Percentiles rank a stretch among this genome's conserved stretches.
Conservation (phyloP, 53 echinoderm and acorn worm species). For the Stichopus horrens region DNA sequence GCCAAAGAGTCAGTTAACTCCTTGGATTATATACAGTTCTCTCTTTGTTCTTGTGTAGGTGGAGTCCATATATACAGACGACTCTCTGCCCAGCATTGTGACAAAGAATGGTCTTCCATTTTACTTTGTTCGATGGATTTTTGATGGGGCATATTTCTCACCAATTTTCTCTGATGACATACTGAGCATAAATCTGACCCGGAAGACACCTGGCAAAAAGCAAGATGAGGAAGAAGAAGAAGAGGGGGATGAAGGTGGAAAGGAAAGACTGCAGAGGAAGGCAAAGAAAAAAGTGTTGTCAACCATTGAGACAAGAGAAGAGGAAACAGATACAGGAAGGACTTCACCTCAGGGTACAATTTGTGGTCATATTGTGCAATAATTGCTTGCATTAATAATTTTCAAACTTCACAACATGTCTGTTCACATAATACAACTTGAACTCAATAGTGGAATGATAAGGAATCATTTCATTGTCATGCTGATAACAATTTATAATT, state of each 20-base stretch:
- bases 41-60: constrained; percentile 38
- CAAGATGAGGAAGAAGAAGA: constrained; percentile 40
- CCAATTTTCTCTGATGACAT: constrained; percentile 40
- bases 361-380: too few relatives aligned
- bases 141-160: constrained; percentile 48
- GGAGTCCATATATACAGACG: constrained; percentile 40
- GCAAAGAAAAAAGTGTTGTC: not conserved
- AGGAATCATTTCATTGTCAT: too few relatives aligned
- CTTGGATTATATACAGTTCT: not conserved
- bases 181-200: not conserved
- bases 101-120: constrained; percentile 38
- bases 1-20: too few relatives aligned
- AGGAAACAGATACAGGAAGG: not conserved
- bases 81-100: constrained; percentile 23
- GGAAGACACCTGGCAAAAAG: not conserved
- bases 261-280: not conserved
- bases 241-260: constrained; percentile 41
- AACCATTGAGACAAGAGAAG: constrained; percentile 6
- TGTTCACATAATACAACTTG: too few relatives aligned
- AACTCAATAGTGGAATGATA: too few relatives aligned
- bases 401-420: too few relatives aligned
- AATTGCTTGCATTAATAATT: too few relatives aligned
- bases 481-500: too few relatives aligned
- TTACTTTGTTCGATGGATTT: constrained; percentile 67
- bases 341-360: not conserved